Evolutionary conservation across 2,797 vertebrate genomes (phyloP), one percentile per base, ranked within the genome.

Genomic region (Neosilurus hyrtlii): DNA sequence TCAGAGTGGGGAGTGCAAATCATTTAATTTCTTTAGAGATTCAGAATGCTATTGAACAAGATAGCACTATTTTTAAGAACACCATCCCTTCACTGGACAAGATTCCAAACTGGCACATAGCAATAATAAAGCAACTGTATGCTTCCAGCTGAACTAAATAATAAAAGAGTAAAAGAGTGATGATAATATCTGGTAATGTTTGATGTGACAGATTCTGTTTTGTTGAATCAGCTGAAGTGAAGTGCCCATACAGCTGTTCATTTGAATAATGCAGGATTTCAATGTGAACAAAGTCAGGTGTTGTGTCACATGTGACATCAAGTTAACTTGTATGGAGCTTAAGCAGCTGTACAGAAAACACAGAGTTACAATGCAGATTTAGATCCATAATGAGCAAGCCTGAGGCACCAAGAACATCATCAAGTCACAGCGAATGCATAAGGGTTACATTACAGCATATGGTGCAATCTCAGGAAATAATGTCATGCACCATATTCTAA

Each of bases 391-490:
- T 52, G 43, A 14, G 59, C 24, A 11, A 63, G 61, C 61, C 76
- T 3, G 43, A 54, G 76, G 61, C 9, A 8, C 5, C 5, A 9
- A 79, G 49, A 65, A 79, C 61, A 49, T 63, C n/a, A 22, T 51
- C 61, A 63, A 65, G 75, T n/a, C 59, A 77, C 35, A 77, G 37
- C 24, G 37, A 49, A 75, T 43, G 9, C 22, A 76, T 76, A 43
- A 76, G 35, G 3, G 37, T 62, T 24, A 78, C 24, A 51, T 65
- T 78, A 78, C 73, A 59, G 9, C 20, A n/a, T 65, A 37, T 78
- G n/a, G 15, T 78, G 75, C 75, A 78, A 78, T 78, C 75, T 65
- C n/a, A 51, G 43, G 61, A 63, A 79, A 79, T 52, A 66, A 14
- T 79, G 76, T 30, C 43, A 20, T 26, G 61, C 43, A 52, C 62